Percentiles rank a stretch among this genome's conserved stretches.
phyloP scores from a whole-genome alignment of 2,888 invertebrate species.

The Osmoderma eremita region DNA sequence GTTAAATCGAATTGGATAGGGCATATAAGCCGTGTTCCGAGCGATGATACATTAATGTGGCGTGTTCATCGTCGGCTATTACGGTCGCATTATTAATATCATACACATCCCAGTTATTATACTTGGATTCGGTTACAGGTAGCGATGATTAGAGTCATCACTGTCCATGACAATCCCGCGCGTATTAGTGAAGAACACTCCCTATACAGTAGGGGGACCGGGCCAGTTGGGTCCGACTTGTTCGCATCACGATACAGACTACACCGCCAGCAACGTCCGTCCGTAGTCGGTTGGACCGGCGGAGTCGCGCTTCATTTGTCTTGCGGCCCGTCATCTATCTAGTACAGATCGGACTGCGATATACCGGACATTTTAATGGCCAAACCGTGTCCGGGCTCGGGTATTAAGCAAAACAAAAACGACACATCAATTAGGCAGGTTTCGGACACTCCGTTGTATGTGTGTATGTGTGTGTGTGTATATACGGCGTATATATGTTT shows the following conservation, averaged over 20 bases:
- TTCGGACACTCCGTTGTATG: slow-evolving; percentile 56
- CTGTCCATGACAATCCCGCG: slow-evolving; percentile 12
- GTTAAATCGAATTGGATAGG: slow-evolving; percentile 41
- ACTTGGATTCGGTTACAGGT: slow-evolving; percentile 39
- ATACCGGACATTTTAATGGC: slow-evolving; percentile 75
- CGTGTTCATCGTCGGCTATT: slow-evolving; percentile 50
- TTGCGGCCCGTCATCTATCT: slow-evolving; percentile 70
- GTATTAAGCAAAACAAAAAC: slow-evolving; percentile 75
- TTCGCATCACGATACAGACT: slow-evolving; percentile 6
- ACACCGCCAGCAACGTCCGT: slow-evolving; percentile 19
- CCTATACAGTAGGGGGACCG: not conserved
- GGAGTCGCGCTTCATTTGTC: slow-evolving; percentile 63
- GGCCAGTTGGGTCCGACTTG: not conserved
- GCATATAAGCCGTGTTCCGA: slow-evolving; percentile 46
- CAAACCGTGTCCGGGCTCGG: slow-evolving; percentile 72
- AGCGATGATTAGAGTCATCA: slow-evolving; percentile 44
- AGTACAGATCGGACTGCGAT: slow-evolving; percentile 71
- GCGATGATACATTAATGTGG: slow-evolving; percentile 53
- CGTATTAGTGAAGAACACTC: no score
- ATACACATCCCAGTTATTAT: slow-evolving; percentile 36
- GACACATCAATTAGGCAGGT: slow-evolving; percentile 75
- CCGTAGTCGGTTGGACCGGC: slow-evolving; percentile 44
- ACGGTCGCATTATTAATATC: slow-evolving; percentile 19
- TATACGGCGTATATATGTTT: slow-evolving; percentile 20
- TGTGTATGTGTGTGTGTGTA: not conserved